Conservation (phyloP, 2,797 vertebrate species). For the Falco concolor region DNA sequence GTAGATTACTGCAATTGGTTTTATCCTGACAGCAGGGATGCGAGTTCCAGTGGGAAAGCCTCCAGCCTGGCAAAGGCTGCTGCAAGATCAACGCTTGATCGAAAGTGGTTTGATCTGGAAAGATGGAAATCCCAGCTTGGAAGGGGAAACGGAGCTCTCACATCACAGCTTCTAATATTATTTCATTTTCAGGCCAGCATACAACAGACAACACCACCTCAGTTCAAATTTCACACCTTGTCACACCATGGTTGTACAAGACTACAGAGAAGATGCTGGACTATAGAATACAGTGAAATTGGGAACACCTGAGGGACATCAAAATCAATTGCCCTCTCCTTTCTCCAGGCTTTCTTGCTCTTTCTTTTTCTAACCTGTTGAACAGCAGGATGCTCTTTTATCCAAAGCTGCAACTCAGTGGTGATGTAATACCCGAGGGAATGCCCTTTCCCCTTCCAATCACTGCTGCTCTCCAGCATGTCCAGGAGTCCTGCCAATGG, state of each 20-base stretch:
- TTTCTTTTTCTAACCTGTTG: slow-evolving; percentile 54
- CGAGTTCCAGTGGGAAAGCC: not conserved
- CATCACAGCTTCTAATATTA: not conserved
- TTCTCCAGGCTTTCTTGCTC: not conserved
- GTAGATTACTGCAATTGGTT: not conserved
- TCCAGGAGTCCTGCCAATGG: slow-evolving; percentile 55
- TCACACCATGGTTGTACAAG: not conserved
- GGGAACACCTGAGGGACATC: not conserved
- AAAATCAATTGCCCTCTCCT: not conserved
- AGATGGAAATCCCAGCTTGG: not conserved
- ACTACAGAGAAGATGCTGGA: not conserved
- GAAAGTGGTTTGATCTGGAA: not conserved
- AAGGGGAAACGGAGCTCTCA: not conserved
- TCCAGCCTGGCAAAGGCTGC: not conserved
- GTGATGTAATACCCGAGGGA: slow-evolving; percentile 44
- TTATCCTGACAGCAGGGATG: slow-evolving; percentile 4
- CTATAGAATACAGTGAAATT: not conserved
- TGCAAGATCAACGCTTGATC: not conserved
- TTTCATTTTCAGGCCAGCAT: not conserved
- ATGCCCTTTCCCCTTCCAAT: not conserved
- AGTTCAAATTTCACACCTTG: not conserved
- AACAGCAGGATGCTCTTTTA: slow-evolving; percentile 13
- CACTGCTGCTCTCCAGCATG: slow-evolving; percentile 31
- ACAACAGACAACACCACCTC: not conserved
- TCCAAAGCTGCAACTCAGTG: slow-evolving; percentile 53